phyloP scores from a whole-genome alignment of 2,888 invertebrate genomes.

The Antitype chi region DNA sequence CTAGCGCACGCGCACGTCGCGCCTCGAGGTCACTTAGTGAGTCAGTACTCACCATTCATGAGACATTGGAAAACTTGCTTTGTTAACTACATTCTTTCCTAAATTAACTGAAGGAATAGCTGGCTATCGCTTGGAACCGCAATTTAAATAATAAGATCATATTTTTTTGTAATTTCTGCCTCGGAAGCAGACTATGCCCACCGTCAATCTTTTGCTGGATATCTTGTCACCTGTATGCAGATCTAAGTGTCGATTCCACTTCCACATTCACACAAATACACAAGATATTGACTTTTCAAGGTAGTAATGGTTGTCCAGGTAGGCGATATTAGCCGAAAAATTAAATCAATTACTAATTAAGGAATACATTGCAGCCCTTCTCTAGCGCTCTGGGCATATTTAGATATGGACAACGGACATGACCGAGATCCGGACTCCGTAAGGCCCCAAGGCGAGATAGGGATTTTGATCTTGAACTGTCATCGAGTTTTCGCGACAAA shows the following conservation, averaged over 20 bases:
- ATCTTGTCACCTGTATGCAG: not conserved
- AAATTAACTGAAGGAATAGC: not conserved
- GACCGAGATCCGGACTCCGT: too few species aligned
- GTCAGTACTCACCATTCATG: slow-evolving; percentile 16
- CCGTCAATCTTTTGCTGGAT: not conserved
- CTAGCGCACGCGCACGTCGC: slow-evolving; percentile 12
- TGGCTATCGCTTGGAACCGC: not conserved
- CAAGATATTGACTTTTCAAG: not conserved
- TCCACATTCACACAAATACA: not conserved
- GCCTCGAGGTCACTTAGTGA: slow-evolving; percentile 17
- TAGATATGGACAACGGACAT: too few species aligned
- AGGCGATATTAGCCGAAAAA: too few species aligned
- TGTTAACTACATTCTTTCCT: not conserved
- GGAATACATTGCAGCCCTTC: too few species aligned
- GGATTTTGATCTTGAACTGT: too few species aligned
- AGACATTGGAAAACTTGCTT: slow-evolving; percentile 5
- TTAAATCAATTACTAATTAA: too few species aligned
- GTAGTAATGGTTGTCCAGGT: too few species aligned
- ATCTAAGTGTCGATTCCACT: not conserved
- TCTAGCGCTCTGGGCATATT: too few species aligned
- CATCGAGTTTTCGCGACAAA: too few species aligned
- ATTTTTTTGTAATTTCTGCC: not conserved
- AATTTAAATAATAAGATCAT: not conserved
- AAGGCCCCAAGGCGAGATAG: too few species aligned
- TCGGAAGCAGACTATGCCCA: not conserved